These are phyloP conservation scores for Leptinotarsa undecemlineata DNA, from an alignment of 1,140 invertebrate species.

Conservation along the genomic window DNA sequence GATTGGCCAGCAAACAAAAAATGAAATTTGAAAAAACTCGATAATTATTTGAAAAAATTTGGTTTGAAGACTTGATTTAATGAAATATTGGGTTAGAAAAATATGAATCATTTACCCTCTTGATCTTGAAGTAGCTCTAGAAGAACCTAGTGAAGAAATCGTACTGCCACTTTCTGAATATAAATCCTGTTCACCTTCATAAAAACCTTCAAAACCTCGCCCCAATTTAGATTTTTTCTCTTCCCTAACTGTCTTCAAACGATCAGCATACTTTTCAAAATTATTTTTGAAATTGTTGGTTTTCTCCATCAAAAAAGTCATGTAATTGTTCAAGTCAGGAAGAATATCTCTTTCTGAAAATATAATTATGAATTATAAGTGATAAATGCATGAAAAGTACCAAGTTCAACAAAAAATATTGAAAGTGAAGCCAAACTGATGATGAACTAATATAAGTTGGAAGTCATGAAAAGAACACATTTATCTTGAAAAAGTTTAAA, in stretches of 20 bases:
- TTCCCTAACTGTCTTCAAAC: conserved; percentile 32
- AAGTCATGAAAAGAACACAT: background rate
- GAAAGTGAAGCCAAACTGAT: background rate
- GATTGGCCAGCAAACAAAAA: no score
- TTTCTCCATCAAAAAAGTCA: conserved; percentile 30
- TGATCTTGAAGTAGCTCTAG: conserved; percentile 27
- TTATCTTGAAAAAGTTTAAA: background rate
- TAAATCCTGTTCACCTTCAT: conserved; percentile 33
- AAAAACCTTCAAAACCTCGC: conserved; percentile 8
- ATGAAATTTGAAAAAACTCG: no score
- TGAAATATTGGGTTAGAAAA: no score
- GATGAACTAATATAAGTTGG: background rate
- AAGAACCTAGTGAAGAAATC: conserved; percentile 33
- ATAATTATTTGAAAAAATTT: no score
- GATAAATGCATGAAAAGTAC: no score
- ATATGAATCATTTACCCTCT: conserved; percentile 29
- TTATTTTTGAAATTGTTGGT: conserved; percentile 25
- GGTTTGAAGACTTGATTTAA: no score
- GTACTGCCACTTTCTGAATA: conserved; percentile 41
- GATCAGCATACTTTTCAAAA: conserved; percentile 26
- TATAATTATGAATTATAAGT: no score
- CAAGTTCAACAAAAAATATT: no score
- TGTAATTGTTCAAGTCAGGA: conserved; percentile 30
- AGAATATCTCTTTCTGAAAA: background rate
- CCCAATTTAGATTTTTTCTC: conserved; percentile 33